Evolutionary conservation across 2,888 invertebrate genomes (phyloP).

Genomic region (Nymphalis urticae): DNA sequence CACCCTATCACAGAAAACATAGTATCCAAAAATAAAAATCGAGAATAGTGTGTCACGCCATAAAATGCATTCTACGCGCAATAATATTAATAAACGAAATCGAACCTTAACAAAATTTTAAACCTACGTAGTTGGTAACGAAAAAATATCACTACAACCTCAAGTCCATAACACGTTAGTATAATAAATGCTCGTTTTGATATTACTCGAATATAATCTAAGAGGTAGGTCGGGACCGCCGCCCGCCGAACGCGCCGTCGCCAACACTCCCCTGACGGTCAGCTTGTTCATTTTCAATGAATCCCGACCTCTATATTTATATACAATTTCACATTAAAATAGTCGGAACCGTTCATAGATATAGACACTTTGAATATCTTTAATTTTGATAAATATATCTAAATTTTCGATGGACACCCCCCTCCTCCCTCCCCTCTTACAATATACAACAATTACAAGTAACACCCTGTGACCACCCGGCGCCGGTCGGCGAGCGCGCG

Average conservation of each 20-base stretch:
- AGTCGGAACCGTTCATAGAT: conserved; percentile 7
- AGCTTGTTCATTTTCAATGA: not conserved
- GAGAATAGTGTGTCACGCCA: not conserved
- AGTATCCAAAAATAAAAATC: not conserved
- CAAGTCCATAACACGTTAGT: conserved; percentile 45
- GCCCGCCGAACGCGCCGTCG: not conserved
- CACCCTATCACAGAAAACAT: not conserved
- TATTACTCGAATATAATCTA: conserved; percentile 50
- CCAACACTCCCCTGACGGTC: not conserved
- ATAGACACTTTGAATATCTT: not conserved
- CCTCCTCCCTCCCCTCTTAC: not conserved
- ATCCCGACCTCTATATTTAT: conserved; percentile 8
- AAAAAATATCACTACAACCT: conserved; percentile 70
- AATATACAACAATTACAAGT: conserved; percentile 11
- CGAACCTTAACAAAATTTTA: conserved; percentile 53
- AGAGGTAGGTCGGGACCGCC: conserved; percentile 48
- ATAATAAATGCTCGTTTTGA: conserved; percentile 67
- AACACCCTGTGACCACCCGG: conserved; percentile 18
- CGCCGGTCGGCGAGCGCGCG: not conserved
- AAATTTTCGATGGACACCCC: conserved; percentile 13
- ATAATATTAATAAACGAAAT: conserved; percentile 41
- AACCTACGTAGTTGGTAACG: conserved; percentile 71
- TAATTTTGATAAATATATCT: conserved; percentile 8
- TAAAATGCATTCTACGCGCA: not conserved
- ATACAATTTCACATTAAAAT: conserved; percentile 8